phyloP scores from a whole-genome alignment of 1,140 invertebrate species.

The Arctopsyche grandis region DNA sequence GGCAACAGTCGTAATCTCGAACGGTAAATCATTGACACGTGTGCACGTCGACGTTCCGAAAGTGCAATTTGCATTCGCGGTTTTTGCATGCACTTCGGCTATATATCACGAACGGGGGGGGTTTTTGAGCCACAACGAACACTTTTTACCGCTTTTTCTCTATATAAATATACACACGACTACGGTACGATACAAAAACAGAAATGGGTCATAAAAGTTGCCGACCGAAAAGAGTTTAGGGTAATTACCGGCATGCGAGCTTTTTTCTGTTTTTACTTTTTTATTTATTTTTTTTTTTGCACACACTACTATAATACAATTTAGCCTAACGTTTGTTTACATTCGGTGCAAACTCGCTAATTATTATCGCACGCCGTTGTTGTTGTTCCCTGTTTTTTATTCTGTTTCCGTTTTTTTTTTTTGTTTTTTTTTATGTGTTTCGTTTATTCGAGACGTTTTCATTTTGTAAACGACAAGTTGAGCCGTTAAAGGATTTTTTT shows the following conservation, averaged over 20 bases:
- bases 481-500: too few relatives aligned
- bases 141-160: not conserved
- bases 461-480: too few relatives aligned
- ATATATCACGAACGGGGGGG: not conserved
- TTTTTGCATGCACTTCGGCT: slow-evolving; percentile 5
- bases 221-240: slow-evolving; percentile 34
- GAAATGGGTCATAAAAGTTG: slow-evolving; percentile 46
- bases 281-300: not conserved
- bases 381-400: not conserved
- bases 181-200: not conserved
- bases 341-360: not conserved
- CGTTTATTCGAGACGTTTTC: too few relatives aligned
- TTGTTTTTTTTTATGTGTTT: too few relatives aligned
- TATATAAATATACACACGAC: too few relatives aligned
- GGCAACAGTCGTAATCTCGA: not conserved
- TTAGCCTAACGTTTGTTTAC: slow-evolving; percentile 36
- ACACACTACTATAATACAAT: slow-evolving; percentile 12
- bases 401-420: not conserved
- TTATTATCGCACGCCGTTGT: slow-evolving; percentile 9
- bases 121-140: not conserved
- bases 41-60: not conserved
- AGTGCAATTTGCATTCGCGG: not conserved
- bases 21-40: not conserved
- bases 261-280: not conserved
- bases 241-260: slow-evolving; percentile 44